Conservation (phyloP, 2,888 invertebrate species). For the Cephalotes varians region DNA sequence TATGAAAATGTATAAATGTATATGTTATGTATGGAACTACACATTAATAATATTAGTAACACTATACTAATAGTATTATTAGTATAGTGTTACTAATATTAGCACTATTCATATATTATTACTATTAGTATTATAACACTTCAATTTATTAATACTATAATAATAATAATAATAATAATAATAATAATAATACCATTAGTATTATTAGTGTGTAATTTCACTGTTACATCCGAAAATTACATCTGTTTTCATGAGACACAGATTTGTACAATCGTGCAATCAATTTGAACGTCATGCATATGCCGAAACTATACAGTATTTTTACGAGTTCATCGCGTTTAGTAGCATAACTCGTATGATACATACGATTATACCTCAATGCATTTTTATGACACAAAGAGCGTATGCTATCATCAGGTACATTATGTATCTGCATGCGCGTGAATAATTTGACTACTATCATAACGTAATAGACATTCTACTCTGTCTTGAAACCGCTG, state of each 20-base stretch:
- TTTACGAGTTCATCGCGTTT: conserved; percentile 16
- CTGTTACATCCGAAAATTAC: conserved; percentile 5
- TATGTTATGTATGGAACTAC: no score
- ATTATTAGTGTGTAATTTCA: background rate
- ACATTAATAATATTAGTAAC: no score
- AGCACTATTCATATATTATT: no score
- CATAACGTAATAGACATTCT: conserved; percentile 29
- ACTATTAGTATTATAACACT: no score
- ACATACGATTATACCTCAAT: conserved; percentile 12
- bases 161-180: no score
- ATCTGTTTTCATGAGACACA: conserved; percentile 63
- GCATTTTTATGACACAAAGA: conserved; percentile 34
- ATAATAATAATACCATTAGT: no score
- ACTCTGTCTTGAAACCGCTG: background rate
- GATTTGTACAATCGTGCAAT: conserved; percentile 57
- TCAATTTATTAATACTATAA: no score
- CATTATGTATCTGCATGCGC: conserved; percentile 39
- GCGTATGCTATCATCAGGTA: background rate
- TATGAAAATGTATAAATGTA: no score
- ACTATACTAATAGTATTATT: no score
- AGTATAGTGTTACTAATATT: no score
- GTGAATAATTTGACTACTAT: no score
- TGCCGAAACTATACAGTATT: conserved; percentile 21
- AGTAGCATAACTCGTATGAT: conserved; percentile 6
- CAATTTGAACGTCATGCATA: conserved; percentile 53